A percentile compares a stretch with the other conserved stretches of the same genome.
These are phyloP conservation scores for Rugalucina vietnamica DNA, from an alignment of 2,888 invertebrate species.

Conservation along the genomic window DNA sequence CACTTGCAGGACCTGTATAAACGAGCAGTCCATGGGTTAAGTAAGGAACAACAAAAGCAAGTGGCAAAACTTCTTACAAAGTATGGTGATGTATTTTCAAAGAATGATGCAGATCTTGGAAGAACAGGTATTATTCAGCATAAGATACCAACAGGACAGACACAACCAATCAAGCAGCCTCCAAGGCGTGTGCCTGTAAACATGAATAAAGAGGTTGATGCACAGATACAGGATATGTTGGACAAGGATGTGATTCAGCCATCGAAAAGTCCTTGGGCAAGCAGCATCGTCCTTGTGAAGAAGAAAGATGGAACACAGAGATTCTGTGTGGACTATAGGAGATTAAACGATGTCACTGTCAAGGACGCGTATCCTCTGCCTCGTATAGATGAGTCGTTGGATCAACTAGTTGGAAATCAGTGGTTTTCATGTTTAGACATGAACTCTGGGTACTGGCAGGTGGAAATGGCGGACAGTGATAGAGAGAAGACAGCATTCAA, in stretches of 20 bases:
- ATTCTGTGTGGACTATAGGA: neutral
- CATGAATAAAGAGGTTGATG: neutral
- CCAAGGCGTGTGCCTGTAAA: neutral
- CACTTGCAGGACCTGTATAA: constrained; percentile 28
- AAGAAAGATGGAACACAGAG: too few relatives aligned
- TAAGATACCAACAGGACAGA: neutral
- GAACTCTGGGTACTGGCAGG: constrained; percentile 60
- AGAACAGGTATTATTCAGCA: neutral
- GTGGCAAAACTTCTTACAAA: too few relatives aligned
- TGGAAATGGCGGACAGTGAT: constrained; percentile 31
- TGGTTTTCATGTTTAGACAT: constrained; percentile 62
- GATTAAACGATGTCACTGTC: neutral
- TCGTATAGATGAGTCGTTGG: too few relatives aligned
- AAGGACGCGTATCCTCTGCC: too few relatives aligned
- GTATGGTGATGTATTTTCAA: too few relatives aligned
- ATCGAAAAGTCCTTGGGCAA: neutral
- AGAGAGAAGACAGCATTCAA: constrained; percentile 55
- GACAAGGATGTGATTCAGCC: neutral
- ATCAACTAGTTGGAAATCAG: constrained; percentile 47
- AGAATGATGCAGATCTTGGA: neutral
- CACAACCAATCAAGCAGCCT: neutral
- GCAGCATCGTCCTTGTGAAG: too few relatives aligned
- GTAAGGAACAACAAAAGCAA: too few relatives aligned
- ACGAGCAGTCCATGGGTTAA: too few relatives aligned
- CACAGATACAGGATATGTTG: neutral